A percentile compares a stretch with the other conserved stretches of the same genome.
Conservation (phyloP, 2,113 vertebrate species). For the Gambusia holbrooki region DNA sequence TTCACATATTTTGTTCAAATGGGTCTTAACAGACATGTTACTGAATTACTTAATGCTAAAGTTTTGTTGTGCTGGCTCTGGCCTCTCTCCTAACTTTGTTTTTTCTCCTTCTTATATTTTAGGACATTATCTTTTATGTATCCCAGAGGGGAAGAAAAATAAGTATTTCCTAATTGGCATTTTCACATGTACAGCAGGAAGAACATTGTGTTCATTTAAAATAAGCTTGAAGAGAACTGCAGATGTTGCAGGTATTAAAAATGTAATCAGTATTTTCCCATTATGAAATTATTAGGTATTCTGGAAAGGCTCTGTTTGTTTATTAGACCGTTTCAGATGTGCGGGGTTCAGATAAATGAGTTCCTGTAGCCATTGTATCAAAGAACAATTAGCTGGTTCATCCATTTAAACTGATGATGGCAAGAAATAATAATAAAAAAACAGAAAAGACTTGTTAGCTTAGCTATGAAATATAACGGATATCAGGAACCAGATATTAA, state of each 20-base stretch:
- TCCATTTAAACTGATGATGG: slow-evolving; percentile 33
- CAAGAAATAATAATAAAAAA: background rate
- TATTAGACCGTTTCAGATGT: slow-evolving; percentile 43
- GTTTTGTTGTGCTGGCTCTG: background rate
- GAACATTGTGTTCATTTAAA: background rate
- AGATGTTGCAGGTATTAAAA: slow-evolving; percentile 45
- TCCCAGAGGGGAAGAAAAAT: background rate
- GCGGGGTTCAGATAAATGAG: slow-evolving; percentile 50
- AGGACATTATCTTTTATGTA: background rate
- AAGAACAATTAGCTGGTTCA: slow-evolving; percentile 39
- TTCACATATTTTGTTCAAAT: too few species aligned
- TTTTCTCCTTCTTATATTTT: slow-evolving; percentile 6
- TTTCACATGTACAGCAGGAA: background rate
- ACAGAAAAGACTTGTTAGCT: background rate
- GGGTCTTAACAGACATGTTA: too few species aligned
- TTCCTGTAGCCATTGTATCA: slow-evolving; percentile 45
- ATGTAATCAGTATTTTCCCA: slow-evolving; percentile 21
- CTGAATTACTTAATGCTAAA: background rate
- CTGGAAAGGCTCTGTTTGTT: slow-evolving; percentile 50
- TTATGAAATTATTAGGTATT: slow-evolving; percentile 52
- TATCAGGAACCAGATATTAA: background rate
- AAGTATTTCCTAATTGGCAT: slow-evolving; percentile 3
- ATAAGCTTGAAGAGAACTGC: slow-evolving; percentile 10
- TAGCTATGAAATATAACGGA: background rate
- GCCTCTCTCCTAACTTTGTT: slow-evolving; percentile 8